These are phyloP conservation scores for Alethe diademata DNA, from an alignment of 2,113 vertebrate genomes.

Conservation along the genomic window DNA sequence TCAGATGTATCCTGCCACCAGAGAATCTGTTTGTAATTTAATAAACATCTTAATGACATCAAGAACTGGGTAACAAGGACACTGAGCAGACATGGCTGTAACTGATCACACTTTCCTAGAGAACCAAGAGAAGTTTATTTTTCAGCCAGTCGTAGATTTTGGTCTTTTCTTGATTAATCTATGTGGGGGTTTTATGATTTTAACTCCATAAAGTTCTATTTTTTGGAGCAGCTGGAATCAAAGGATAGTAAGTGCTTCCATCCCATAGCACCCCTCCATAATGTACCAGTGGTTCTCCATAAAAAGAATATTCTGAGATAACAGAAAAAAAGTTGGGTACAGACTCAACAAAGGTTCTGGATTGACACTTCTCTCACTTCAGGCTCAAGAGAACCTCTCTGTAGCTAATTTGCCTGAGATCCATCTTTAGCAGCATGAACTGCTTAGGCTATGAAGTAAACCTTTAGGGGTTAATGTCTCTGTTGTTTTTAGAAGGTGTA, in stretches of 20 bases:
- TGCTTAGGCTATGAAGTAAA: background rate
- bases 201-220: background rate
- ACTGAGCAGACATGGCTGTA: background rate
- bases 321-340: background rate
- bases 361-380: background rate
- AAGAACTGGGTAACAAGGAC: background rate
- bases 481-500: background rate
- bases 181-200: rapidly evolving
- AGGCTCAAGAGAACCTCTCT: background rate
- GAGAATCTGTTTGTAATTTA: background rate
- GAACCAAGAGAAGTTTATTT: background rate
- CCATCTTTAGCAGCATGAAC: background rate
- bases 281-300: background rate
- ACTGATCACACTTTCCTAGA: background rate
- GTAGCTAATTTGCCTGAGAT: background rate
- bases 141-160: background rate
- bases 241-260: background rate
- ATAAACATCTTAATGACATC: conserved; percentile 3
- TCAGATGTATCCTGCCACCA: background rate
- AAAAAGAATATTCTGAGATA: background rate
- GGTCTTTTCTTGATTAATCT: background rate
- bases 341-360: background rate
- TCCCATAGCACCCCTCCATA: background rate
- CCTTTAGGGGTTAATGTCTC: background rate
- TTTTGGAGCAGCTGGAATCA: background rate